Base-by-base conservation (phyloP, 2,888 invertebrate genomes). In the Nemoura dubitans region DNA sequence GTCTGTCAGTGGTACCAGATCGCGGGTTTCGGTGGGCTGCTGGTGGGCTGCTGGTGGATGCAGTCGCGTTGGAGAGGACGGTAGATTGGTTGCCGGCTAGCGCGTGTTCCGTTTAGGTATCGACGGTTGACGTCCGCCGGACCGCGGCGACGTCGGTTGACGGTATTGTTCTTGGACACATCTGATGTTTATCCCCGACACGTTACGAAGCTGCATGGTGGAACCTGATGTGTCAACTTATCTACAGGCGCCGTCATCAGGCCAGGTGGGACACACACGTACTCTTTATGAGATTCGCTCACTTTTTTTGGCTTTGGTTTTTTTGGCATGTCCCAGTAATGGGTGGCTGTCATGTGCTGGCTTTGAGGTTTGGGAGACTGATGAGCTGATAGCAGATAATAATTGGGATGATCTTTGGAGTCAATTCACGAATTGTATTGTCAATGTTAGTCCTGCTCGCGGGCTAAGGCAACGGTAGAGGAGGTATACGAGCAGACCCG, bases 171-270 rank as follows among this genome's bases (percentile, higher is more conserved):
- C 59, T 59, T 59, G 59, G 59, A 59, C 59, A 59, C 59, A 59
- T 59, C 59, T 59, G 93, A 97, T 97, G 97, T 97, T 97, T 94
- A 97, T 97, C 95, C 97, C 97, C 93, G 97, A 97, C 93, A 95
- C 96, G 91, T 94, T 97, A 94, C 95, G 97, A 94, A 96, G 96
- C 96, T 97, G 97, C 95, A 97, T 97, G 97, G 97, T 97, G 95
- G 97, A 97, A 95, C 95, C 95, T 93, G 97, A 97, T 96, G 97
- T 97, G 93, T 96, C 97, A 93, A 96, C 97, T 92, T 97, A 97
- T 94, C 95, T 97, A 92, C 97, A 97, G 95, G 96, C 97, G 94
- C 97, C 97, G 94, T 97, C 97, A 94, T 96, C 97, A 94, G 97
- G 97, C 95, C 97, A 97, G 97, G 97, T 97, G 95, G 59, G 59